Evolutionary conservation across 2,888 invertebrate species (phyloP).

Genomic region (Eupithecia dodoneata): DNA sequence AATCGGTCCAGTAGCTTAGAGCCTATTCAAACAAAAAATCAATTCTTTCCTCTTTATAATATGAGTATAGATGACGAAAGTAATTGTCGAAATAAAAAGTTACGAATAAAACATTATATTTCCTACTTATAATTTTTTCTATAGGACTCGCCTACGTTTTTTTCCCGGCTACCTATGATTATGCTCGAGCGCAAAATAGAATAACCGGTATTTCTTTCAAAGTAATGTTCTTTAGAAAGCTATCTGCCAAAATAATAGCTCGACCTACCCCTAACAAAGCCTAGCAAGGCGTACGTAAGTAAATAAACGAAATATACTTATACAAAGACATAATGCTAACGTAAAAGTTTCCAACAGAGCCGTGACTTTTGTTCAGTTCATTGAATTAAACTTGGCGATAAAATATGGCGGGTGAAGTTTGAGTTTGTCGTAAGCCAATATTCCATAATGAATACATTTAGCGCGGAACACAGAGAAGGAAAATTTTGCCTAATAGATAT

Average conservation of each 20-base stretch:
- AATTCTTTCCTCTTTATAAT: too few species aligned
- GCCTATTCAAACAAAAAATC: too few species aligned
- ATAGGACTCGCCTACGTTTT: too few species aligned
- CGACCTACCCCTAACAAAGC: neutral
- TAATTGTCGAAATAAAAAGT: too few species aligned
- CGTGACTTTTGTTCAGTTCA: conserved; percentile 50
- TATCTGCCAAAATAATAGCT: neutral
- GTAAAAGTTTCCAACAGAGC: conserved; percentile 45
- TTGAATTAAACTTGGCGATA: conserved; percentile 43
- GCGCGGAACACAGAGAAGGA: neutral
- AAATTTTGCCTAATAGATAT: neutral
- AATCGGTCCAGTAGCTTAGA: too few species aligned
- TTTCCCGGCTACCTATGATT: too few species aligned
- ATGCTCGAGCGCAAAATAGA: too few species aligned
- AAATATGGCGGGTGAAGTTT: conserved; percentile 33
- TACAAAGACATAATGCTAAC: conserved; percentile 36
- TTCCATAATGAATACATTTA: conserved; percentile 32
- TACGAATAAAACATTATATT: too few species aligned
- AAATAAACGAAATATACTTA: conserved; percentile 14
- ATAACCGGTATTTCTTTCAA: neutral
- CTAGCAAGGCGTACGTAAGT: neutral
- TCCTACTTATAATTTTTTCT: too few species aligned
- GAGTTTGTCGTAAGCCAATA: conserved; percentile 34
- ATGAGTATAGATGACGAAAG: too few species aligned
- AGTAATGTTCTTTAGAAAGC: neutral